These are phyloP conservation scores for Micropoecilia bifurca DNA, from an alignment of 2,797 vertebrate species.

Conservation along the genomic window DNA sequence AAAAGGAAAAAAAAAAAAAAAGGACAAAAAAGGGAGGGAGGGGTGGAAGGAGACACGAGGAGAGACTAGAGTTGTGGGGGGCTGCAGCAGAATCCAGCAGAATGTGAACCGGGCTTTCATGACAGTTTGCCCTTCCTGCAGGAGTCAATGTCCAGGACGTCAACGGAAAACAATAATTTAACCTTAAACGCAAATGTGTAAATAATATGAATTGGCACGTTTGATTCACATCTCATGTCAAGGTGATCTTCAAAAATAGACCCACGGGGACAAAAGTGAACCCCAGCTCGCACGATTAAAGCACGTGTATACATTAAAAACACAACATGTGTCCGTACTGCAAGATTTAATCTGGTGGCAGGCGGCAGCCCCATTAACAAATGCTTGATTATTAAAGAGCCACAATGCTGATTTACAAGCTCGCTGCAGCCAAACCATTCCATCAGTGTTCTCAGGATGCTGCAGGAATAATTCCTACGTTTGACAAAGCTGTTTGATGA, in stretches of 20 bases:
- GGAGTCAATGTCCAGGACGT: conserved; percentile 62
- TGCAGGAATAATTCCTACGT: conserved; percentile 45
- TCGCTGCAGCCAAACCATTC: conserved; percentile 47
- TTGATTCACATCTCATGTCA: conserved; percentile 13
- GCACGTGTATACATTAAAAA: conserved; percentile 26
- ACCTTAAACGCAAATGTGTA: conserved; percentile 23
- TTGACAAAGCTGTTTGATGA: conserved; percentile 18
- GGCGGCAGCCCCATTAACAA: conserved; percentile 65
- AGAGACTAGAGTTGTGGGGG: conserved; percentile 55
- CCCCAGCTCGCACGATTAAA: background rate
- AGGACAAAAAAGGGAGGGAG: conserved; percentile 38
- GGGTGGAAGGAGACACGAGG: conserved; percentile 31
- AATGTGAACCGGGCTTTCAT: conserved; percentile 81
- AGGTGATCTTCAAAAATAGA: conserved; percentile 25
- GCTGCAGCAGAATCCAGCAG: conserved; percentile 74
- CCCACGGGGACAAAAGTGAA: conserved; percentile 6
- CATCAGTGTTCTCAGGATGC: conserved; percentile 55
- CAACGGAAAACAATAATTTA: conserved; percentile 33
- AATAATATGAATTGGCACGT: conserved; percentile 26
- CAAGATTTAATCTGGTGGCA: conserved; percentile 46
- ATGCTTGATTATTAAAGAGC: conserved; percentile 75
- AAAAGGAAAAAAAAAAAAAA: conserved; percentile 54
- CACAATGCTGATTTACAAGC: conserved; percentile 72
- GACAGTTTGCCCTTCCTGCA: conserved; percentile 81
- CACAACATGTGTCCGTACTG: conserved; percentile 44